Evolutionary conservation across 37 sponge, comb jelly and placozoan genomes (phyloP).

Genomic region (Geodia barretti): DNA sequence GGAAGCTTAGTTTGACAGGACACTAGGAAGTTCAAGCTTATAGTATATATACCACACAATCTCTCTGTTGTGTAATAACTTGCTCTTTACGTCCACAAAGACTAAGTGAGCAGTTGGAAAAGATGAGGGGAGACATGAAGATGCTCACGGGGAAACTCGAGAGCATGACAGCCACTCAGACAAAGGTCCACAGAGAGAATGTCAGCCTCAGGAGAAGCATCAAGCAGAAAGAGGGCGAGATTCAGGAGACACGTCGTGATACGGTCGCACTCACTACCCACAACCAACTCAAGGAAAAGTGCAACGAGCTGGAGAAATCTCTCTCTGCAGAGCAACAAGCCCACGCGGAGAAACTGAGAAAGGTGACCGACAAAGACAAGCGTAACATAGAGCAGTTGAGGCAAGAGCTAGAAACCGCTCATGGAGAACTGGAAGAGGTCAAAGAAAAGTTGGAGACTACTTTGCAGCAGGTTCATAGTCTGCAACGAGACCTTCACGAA

Average conservation of each 20-base stretch:
- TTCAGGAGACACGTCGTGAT: neutral
- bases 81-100: too few species aligned
- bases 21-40: too few species aligned
- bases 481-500: neutral
- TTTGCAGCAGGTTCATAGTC: neutral
- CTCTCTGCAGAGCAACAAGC: neutral
- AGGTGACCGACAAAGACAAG: neutral
- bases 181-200: neutral
- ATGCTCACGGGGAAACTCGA: neutral
- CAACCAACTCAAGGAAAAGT: constrained; percentile 1
- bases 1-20: too few species aligned
- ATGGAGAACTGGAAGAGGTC: neutral
- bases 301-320: neutral
- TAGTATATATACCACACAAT: too few species aligned
- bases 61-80: too few species aligned
- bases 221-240: neutral
- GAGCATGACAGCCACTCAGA: neutral
- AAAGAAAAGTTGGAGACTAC: neutral
- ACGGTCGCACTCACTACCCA: too few species aligned
- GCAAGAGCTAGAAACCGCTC: neutral
- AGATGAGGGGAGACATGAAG: neutral
- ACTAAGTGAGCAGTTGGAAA: neutral
- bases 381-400: neutral
- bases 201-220: constrained; percentile 5
- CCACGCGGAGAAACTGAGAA: constrained; percentile 7